A percentile compares a stretch with the other conserved stretches of the same genome.
phyloP scores from a whole-genome alignment of 2,797 vertebrate species.

The Micrastur ruficollis region DNA sequence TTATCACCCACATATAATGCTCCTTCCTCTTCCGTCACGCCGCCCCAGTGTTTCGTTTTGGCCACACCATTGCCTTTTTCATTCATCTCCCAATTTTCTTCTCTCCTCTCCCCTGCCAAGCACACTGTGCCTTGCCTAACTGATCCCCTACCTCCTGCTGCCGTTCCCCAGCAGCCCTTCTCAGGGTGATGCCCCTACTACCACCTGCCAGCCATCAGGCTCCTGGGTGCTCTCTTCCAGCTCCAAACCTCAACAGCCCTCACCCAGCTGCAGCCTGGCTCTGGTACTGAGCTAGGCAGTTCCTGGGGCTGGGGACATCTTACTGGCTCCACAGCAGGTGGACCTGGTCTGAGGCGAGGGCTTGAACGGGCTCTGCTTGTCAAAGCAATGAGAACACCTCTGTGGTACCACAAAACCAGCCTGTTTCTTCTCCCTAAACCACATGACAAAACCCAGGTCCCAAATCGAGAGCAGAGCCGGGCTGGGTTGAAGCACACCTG shows the following conservation, averaged over 20 bases:
- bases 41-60: neutral
- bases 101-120: neutral
- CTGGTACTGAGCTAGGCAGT: neutral
- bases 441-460: neutral
- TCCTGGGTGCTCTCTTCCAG: neutral
- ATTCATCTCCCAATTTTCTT: neutral
- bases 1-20: neutral
- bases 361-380: neutral
- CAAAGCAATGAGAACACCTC: neutral
- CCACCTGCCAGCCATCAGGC: neutral
- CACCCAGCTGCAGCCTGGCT: neutral
- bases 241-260: neutral
- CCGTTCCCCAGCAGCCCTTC: neutral
- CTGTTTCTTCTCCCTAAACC: neutral
- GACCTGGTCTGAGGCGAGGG: neutral
- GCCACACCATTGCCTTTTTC: neutral
- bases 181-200: neutral
- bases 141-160: neutral
- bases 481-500: accelerated
- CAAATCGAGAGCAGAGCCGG: accelerated
- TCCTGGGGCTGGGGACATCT: neutral
- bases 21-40: neutral
- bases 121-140: neutral
- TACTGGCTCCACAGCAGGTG: neutral
- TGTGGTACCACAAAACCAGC: neutral